Base-by-base conservation (phyloP, 2,797 vertebrate genomes). In the Sylvia borin region DNA sequence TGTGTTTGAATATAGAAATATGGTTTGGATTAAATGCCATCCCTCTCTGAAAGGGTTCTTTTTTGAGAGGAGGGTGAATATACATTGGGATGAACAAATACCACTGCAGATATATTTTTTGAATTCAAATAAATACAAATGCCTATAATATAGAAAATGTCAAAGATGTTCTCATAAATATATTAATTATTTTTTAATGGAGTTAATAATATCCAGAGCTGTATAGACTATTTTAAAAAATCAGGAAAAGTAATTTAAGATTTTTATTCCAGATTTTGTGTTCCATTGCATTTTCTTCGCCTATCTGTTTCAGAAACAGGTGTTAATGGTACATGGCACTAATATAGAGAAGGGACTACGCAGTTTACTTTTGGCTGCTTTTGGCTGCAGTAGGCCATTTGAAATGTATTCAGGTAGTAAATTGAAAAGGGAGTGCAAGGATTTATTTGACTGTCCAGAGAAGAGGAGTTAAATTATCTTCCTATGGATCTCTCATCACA, bases 351-450 rank as follows among this genome's bases (percentile, higher is more conserved):
- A 96, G 62, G 65, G 2, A 42, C 88, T 93, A 92, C 60, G 51
- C 54, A 93, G 77, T 85, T 97, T 94, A 77, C 73, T 96, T 95
- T 89, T 54, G 51, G 25, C 85, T 93, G 65, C 58, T 81, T 95
- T 82, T 95, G 93, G 73, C 48, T 58, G 64, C 74, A 62, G 19
- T 55, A 97, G 85, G 88, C 86, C 67, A 53, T 93, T 93, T 64
- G 84, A 96, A 96, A 92, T 84, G 22, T 75, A 80, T 76, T 86
- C 86, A 97, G 91, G 88, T 85, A 88, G 88, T 93, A 92, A 92
- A 94, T 71, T 77, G 88, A 75, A 93, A 91, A 88, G 75, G 25
- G 50, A 83, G 17, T n/a, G n/a, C 54, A 78, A 90, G 72, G 38
- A 84, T 93, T 91, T 94, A 90, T 92, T 87, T 82, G 38, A 61